A percentile compares a stretch with the other conserved stretches of the same genome.
phyloP scores from a whole-genome alignment of 2,888 invertebrate species.

The Diaperis boleti region DNA sequence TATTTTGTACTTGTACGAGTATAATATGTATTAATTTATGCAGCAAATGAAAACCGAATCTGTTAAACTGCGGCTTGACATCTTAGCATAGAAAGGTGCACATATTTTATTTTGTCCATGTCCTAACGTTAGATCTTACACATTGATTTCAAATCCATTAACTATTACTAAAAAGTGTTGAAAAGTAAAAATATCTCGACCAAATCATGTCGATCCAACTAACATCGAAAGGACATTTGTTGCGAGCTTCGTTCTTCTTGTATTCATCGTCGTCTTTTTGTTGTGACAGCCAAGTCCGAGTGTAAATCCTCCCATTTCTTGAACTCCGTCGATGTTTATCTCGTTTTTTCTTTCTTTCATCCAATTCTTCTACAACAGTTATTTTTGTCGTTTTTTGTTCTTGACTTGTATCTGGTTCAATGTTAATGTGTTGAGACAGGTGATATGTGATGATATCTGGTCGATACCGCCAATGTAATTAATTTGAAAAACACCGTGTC shows the following conservation, averaged over 20 bases:
- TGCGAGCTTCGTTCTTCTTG: slow-evolving; percentile 1
- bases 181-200: background rate
- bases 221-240: slow-evolving; percentile 23
- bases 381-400: slow-evolving; percentile 16
- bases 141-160: too few species aligned
- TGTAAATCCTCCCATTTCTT: slow-evolving; percentile 26
- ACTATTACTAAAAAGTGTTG: too few species aligned
- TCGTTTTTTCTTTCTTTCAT: slow-evolving; percentile 25
- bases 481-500: slow-evolving; percentile 40
- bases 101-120: too few species aligned
- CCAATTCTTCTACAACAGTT: slow-evolving; percentile 26
- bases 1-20: too few species aligned
- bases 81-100: too few species aligned
- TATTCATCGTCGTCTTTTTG: slow-evolving; percentile 11
- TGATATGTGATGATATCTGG: slow-evolving; percentile 41
- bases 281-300: slow-evolving; percentile 34
- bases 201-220: background rate
- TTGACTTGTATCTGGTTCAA: slow-evolving; percentile 17
- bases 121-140: too few species aligned
- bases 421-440: slow-evolving; percentile 35
- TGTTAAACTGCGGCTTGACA: too few species aligned
- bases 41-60: too few species aligned
- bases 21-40: too few species aligned
- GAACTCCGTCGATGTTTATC: slow-evolving; percentile 26
- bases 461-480: slow-evolving; percentile 34